Evolutionary conservation across 2,888 invertebrate species (phyloP).

Genomic region (Polyommatus iphigenia): DNA sequence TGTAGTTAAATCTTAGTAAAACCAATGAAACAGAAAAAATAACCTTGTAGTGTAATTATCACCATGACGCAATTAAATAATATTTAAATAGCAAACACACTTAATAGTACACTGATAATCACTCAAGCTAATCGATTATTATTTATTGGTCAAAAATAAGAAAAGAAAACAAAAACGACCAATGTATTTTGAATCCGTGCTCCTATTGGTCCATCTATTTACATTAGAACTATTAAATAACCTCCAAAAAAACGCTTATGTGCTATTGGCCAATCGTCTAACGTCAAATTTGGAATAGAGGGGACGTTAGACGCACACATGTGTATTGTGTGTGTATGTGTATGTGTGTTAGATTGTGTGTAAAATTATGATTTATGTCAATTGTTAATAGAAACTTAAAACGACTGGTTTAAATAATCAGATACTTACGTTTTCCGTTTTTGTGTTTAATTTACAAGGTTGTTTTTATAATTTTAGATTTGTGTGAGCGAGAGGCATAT

Average conservation of each 20-base stretch:
- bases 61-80: not conserved
- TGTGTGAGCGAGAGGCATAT: not conserved
- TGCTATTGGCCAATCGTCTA: conserved; percentile 64
- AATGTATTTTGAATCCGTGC: not conserved
- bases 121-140: not conserved
- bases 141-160: not conserved
- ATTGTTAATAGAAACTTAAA: conserved; percentile 7
- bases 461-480: conserved; percentile 27
- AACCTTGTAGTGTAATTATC: not conserved
- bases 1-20: not conserved
- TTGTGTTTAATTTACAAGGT: conserved; percentile 27
- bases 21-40: conserved; percentile 9
- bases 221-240: conserved; percentile 18
- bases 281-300: conserved; percentile 64
- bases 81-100: not conserved
- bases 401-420: conserved; percentile 3
- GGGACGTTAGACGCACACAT: conserved; percentile 39
- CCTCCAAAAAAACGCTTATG: conserved; percentile 13
- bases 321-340: not conserved
- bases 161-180: conserved; percentile 2
- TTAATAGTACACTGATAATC: not conserved
- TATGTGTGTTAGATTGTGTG: not conserved
- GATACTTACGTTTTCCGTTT: conserved; percentile 6
- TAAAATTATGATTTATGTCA: not conserved
- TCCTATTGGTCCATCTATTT: conserved; percentile 13